Evolutionary conservation across 2,888 invertebrate genomes (phyloP).

Genomic region (Melangyna quadrimaculata): DNA sequence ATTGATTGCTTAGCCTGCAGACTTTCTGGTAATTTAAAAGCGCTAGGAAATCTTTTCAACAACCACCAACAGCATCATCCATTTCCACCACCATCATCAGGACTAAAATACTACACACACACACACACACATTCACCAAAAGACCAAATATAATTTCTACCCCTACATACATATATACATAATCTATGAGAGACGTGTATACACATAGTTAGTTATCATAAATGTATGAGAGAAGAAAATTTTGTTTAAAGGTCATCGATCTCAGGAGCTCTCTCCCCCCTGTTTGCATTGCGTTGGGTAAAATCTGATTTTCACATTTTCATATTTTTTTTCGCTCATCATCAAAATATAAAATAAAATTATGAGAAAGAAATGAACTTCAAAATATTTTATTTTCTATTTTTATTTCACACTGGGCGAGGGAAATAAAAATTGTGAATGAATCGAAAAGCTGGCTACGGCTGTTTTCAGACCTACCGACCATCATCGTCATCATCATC

Average conservation of each 20-base stretch:
- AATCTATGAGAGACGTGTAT: background rate
- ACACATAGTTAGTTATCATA: background rate
- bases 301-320: conserved; percentile 39
- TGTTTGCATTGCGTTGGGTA: conserved; percentile 52
- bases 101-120: background rate
- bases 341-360: background rate
- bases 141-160: background rate
- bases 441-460: conserved; percentile 23
- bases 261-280: background rate
- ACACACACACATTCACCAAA: background rate
- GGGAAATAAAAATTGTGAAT: conserved; percentile 34
- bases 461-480: background rate
- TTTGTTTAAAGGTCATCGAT: conserved; percentile 68
- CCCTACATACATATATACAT: no score
- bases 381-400: conserved; percentile 35
- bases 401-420: conserved; percentile 38
- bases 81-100: background rate
- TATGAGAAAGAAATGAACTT: conserved; percentile 18
- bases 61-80: background rate
- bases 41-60: conserved; percentile 28
- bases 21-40: conserved; percentile 35
- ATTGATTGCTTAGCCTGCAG: conserved; percentile 65
- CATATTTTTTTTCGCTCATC: conserved; percentile 11
- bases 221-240: conserved; percentile 15
- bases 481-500: background rate